Base-by-base conservation (phyloP, 2,888 invertebrate species). In the Actias luna region DNA sequence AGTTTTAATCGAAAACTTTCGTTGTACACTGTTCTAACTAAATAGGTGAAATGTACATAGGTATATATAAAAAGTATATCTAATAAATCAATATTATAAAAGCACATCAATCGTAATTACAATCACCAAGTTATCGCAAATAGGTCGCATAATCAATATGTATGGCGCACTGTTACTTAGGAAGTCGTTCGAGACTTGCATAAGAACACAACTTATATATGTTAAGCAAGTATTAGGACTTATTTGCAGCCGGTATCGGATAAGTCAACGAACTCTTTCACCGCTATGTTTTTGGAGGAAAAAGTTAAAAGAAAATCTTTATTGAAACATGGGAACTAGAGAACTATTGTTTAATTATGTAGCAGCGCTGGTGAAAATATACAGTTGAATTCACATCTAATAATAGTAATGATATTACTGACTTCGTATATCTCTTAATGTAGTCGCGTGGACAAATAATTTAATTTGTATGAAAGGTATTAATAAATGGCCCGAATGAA, bases 161-260 rank as follows among this genome's bases (percentile, higher is more conserved):
- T 79, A 74, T 65, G 75, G 71, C 63, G 67, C 71, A 75, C 73
- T 61, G 78, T 83, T 83, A 84, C 86, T 88, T 85, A 85, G 78
- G 86, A 84, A 88, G 83, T 84, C 74, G 78, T 68, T 70, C 68
- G 63, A 61, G 67, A 69, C 68, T 68, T 68, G 63, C 66, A 67
- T 65, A 67, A 69, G 70, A 71, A 66, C 69, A 72, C 63, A 67
- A 70, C 73, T 78, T 77, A 80, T 78, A 79, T 75, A 75, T 82
- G 79, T 80, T 74, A 78, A 79, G 77, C 78, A 78, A 79, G 79
- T 79, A 85, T 85, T 84, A 83, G 18, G 35, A 76, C 79, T 85
- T 79, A 85, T 88, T 87, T 82, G 78, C 77, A 78, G 78, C 74
- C 70, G 76, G 78, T 76, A 82, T 79, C 71, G 71, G 72, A 73